These are phyloP conservation scores for Cephus spinipes DNA, from an alignment of 2,888 invertebrate genomes.

Conservation along the genomic window DNA sequence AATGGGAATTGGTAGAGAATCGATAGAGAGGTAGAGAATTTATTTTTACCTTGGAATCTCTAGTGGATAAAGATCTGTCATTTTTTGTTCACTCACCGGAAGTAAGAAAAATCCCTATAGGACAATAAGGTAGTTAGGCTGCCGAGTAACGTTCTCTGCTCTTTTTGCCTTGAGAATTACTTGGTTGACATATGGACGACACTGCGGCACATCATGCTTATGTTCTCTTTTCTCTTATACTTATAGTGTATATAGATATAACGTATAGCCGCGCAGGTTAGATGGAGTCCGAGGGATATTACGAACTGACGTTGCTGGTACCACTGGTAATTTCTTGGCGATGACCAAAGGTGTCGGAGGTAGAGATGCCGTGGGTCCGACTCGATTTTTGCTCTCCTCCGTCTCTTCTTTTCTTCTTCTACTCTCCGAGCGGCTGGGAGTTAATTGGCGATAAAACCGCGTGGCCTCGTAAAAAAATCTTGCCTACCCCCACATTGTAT, in stretches of 20 bases:
- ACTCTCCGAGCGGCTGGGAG: slow-evolving; percentile 40
- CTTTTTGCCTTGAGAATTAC: neutral
- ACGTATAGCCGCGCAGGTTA: neutral
- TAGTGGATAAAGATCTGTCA: neutral
- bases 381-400: slow-evolving; percentile 21
- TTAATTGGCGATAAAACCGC: slow-evolving; percentile 64
- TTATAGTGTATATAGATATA: no score
- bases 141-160: no score
- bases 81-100: slow-evolving; percentile 9
- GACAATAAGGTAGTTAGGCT: no score
- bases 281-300: slow-evolving; percentile 23
- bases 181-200: neutral
- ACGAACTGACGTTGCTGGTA: slow-evolving; percentile 3
- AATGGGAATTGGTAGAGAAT: no score
- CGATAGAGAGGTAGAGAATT: no score
- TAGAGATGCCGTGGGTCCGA: slow-evolving; percentile 21
- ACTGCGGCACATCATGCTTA: no score
- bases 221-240: no score
- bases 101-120: slow-evolving; percentile 19
- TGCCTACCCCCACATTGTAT: slow-evolving; percentile 61
- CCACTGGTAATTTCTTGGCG: slow-evolving; percentile 10
- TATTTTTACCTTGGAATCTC: no score
- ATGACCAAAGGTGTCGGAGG: slow-evolving; percentile 28
- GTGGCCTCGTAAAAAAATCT: slow-evolving; percentile 61
- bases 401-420: slow-evolving; percentile 24